These are phyloP conservation scores for Iselma pallidipennis DNA, from an alignment of 2,888 invertebrate genomes.

Conservation along the genomic window DNA sequence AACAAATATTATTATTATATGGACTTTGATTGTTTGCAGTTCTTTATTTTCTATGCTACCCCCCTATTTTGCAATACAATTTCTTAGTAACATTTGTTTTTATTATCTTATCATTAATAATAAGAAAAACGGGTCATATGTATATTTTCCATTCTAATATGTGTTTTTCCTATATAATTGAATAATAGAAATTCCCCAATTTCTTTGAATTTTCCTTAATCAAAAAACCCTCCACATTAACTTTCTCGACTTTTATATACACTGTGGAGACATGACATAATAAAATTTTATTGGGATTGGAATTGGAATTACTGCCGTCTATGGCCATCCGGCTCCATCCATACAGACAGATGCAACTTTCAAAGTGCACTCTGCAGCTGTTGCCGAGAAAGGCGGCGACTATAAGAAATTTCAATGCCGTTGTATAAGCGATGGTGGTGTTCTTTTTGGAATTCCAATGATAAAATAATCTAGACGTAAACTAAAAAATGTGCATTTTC, in stretches of 20 bases:
- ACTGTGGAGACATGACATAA: background rate
- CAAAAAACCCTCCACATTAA: no score
- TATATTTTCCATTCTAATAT: no score
- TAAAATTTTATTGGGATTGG: background rate
- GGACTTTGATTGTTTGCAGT: slow-evolving; percentile 10
- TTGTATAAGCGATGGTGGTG: background rate
- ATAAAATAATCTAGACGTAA: background rate
- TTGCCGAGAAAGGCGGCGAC: slow-evolving; percentile 4
- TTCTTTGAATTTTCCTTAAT: background rate
- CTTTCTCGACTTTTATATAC: no score
- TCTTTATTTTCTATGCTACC: background rate
- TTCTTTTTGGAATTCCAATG: slow-evolving; percentile 4
- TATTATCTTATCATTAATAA: background rate
- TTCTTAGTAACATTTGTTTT: no score
- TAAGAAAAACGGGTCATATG: background rate
- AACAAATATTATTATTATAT: slow-evolving; percentile 8
- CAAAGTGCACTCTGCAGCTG: slow-evolving; percentile 4
- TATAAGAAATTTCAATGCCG: slow-evolving; percentile 6
- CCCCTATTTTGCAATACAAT: no score
- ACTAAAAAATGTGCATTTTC: no score
- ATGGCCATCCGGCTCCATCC: background rate
- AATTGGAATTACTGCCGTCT: slow-evolving; percentile 2
- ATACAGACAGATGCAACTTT: background rate
- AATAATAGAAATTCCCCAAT: background rate
- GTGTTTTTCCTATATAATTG: background rate